A percentile compares a stretch with the other conserved stretches of the same genome.
Evolutionary conservation across 2,113 vertebrate species (phyloP).

Genomic region (Callithrix jacchus): DNA sequence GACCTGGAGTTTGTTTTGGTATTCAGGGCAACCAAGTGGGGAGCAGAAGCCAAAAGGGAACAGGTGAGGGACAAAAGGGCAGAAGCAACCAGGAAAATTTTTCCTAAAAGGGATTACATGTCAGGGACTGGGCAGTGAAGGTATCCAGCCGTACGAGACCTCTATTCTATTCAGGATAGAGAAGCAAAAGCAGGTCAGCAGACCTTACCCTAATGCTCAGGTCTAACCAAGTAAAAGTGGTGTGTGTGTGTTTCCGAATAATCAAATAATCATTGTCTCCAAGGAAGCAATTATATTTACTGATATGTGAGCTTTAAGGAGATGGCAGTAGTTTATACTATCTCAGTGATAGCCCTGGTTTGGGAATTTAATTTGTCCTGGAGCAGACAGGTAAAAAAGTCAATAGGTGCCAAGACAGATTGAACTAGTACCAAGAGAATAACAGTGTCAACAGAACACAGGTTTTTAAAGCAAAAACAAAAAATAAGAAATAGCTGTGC

Average conservation of each 20-base stretch:
- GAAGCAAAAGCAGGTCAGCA: neutral
- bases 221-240: neutral
- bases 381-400: neutral
- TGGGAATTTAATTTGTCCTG: neutral
- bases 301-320: neutral
- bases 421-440: neutral
- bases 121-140: neutral
- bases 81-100: neutral
- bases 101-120: neutral
- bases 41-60: neutral
- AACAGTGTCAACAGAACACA: neutral
- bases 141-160: neutral
- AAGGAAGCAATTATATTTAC: neutral
- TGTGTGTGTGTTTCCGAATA: neutral
- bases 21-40: neutral
- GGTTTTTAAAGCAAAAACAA: constrained; percentile 16
- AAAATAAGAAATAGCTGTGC: neutral
- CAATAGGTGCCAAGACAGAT: neutral
- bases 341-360: neutral
- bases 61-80: neutral
- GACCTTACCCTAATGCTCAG: neutral
- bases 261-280: neutral
- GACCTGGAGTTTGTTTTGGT: neutral
- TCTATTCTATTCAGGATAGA: neutral
- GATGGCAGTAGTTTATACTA: neutral